Conservation (phyloP, 2,888 invertebrate species). For the Ochlodes sylvanus region DNA sequence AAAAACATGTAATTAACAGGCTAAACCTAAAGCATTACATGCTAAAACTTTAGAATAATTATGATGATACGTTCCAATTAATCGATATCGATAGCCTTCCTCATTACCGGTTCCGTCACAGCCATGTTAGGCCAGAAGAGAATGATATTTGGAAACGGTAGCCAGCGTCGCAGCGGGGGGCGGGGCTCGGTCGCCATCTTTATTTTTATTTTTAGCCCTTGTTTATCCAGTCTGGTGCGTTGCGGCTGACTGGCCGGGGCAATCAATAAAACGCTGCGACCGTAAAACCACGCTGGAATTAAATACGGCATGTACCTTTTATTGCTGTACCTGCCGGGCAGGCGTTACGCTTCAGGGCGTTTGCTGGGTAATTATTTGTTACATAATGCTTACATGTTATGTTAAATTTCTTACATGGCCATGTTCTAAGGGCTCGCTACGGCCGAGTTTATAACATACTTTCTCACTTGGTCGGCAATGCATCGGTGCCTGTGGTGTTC, state of each 20-base stretch:
- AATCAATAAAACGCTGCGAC: constrained; percentile 80
- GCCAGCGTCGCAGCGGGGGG: constrained; percentile 75
- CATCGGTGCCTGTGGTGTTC: too few species aligned
- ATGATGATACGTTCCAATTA: background rate
- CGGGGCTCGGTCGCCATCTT: constrained; percentile 75
- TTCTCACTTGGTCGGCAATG: too few species aligned
- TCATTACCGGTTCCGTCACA: constrained; percentile 20
- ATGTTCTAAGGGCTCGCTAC: too few species aligned
- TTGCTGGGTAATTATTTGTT: constrained; percentile 60
- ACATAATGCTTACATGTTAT: background rate
- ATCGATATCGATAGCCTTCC: constrained; percentile 22
- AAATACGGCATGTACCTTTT: constrained; percentile 63
- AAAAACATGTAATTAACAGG: too few species aligned
- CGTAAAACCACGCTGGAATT: constrained; percentile 76
- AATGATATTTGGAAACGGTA: constrained; percentile 82
- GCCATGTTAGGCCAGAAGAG: constrained; percentile 47
- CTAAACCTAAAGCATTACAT: too few species aligned
- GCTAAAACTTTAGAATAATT: too few species aligned
- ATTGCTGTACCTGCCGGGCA: constrained; percentile 57
- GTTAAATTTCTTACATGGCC: too few species aligned
- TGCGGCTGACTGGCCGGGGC: constrained; percentile 74
- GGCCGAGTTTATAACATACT: too few species aligned
- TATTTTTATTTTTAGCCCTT: constrained; percentile 76
- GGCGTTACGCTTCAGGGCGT: constrained; percentile 49
- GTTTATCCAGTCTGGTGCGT: constrained; percentile 79